Evolutionary conservation across 2,797 vertebrate species (phyloP).

Genomic region (Poeciliopsis paucimaculata): DNA sequence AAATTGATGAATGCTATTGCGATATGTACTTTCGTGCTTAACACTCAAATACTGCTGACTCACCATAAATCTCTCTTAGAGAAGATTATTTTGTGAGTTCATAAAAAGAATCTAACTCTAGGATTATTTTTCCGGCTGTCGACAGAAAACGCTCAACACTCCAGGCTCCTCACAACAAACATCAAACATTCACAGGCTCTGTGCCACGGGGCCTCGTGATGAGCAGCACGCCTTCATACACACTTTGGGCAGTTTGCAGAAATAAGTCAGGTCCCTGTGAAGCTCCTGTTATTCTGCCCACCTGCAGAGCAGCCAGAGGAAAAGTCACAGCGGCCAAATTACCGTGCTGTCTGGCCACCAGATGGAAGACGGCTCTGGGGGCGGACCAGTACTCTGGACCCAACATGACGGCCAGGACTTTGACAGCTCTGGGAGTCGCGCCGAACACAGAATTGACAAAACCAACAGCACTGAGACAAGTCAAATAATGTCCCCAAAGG

Average conservation of each 20-base stretch:
- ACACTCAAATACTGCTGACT: neutral
- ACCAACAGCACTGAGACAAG: neutral
- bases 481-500: constrained; percentile 23
- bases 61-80: neutral
- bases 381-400: neutral
- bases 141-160: constrained; percentile 33
- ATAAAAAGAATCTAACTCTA: neutral
- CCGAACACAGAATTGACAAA: constrained; percentile 13
- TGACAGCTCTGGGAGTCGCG: constrained; percentile 12
- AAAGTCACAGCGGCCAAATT: constrained; percentile 40
- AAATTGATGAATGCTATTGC: neutral
- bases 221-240: constrained; percentile 17
- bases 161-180: constrained; percentile 45
- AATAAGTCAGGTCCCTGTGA: constrained; percentile 33
- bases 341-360: constrained; percentile 30
- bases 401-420: constrained; percentile 6
- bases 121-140: constrained; percentile 33
- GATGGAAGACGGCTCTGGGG: constrained; percentile 25
- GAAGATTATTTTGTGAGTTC: neutral
- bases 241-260: constrained; percentile 23
- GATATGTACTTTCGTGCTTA: neutral
- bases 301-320: constrained; percentile 36
- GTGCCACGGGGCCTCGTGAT: constrained; percentile 16
- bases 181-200: constrained; percentile 61
- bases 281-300: constrained; percentile 30